These are phyloP conservation scores for Tichodroma muraria DNA, from an alignment of 2,113 vertebrate genomes.

Conservation along the genomic window DNA sequence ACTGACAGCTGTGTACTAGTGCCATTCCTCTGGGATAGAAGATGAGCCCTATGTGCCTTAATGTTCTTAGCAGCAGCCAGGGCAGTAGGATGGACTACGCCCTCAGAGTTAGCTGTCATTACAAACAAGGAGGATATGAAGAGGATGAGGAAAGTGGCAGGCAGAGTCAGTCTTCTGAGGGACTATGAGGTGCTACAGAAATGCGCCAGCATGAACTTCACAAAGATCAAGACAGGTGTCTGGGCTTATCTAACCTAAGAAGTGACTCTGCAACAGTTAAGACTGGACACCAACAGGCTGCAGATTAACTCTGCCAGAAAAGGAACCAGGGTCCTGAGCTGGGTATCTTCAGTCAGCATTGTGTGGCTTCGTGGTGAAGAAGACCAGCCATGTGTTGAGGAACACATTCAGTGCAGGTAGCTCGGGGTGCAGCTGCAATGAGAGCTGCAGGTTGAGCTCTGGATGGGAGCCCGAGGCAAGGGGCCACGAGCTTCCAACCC, in stretches of 20 bases:
- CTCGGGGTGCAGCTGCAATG: neutral
- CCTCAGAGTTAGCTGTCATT: neutral
- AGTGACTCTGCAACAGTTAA: neutral
- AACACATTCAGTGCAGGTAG: neutral
- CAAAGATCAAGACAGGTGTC: neutral
- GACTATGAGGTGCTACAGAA: neutral
- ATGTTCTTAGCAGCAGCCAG: neutral
- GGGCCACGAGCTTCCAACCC: neutral
- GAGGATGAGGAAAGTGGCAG: neutral
- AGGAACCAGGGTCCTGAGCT: neutral
- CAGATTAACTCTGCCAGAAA: neutral
- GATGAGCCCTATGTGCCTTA: neutral
- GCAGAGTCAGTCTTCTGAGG: neutral
- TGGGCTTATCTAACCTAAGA: neutral
- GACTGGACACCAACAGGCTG: neutral
- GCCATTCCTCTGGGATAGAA: neutral
- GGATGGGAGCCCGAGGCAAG: neutral
- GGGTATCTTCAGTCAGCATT: neutral
- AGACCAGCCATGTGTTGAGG: neutral
- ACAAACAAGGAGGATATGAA: neutral
- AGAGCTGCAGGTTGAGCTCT: neutral
- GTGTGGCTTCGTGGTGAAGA: neutral
- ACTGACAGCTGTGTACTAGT: neutral
- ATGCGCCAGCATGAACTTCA: neutral
- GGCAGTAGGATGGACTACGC: neutral